Base-by-base conservation (phyloP, 1,140 invertebrate species). In the Temnothorax nylanderi region DNA sequence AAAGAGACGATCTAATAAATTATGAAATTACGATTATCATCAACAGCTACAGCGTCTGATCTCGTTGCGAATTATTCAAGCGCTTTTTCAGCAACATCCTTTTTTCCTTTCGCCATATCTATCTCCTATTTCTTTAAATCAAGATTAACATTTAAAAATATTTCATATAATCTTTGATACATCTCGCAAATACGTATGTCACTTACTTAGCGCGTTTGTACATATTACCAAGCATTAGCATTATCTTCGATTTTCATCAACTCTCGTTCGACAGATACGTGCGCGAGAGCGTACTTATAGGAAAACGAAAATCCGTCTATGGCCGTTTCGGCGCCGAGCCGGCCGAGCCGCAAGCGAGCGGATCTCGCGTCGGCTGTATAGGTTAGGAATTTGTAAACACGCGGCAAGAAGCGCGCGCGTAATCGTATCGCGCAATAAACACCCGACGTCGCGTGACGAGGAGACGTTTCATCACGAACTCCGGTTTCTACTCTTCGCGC, bases 301-400 rank as follows among this genome's bases (percentile, higher is more conserved):
- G 13, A 34, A 74, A 44, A 72, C 3, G 18, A 21, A 56, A 67
- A 75, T 4, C 49, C 16, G 37, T 41, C 37, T 6, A 26, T 6
- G 32, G 32, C 7, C 32, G 16, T 18, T 7, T 18, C 62, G 8
- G 62, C 62, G 34, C 21, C 32, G 32, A 62, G 26, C 26, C 26
- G 26, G n/a, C n/a, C n/a, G n/a, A n/a, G n/a, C n/a, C 62, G 26
- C 26, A 1, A 26, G 26, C 21, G 32, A 34, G 13, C 32, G 13
- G 60, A 7, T 1, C n/a, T 32, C 18, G n/a, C 21, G 16, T 71
- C 8, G 21, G 8, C 11, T 21, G n/a, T 44, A 74, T 32, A 84
- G 82, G 82, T 78, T 85, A 85, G 82, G 49, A 85, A 54, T 85
- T 65, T 4, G 47, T 78, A 85, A 85, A 85, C 74, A 85, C 60